Evolutionary conservation across 2,797 vertebrate species (phyloP), one percentile per base, ranked within the genome.

Genomic region (Steatocranus sp.): DNA sequence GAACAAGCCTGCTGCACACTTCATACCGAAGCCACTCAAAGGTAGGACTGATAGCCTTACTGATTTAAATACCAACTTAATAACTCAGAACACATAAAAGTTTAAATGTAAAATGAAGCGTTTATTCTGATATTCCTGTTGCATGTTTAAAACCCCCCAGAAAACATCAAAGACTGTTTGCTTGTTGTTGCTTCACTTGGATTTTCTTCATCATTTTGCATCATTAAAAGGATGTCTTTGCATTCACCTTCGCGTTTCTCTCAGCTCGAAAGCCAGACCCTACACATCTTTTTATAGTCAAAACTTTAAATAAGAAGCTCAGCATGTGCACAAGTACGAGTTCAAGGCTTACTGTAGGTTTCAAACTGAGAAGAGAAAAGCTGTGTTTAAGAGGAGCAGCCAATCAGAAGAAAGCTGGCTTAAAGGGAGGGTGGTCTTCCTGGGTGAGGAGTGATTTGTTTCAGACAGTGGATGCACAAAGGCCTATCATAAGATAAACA

Each of bases 11-110:
- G 97, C 98, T 17, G 98, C 98, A 89, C 98, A 99, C 93, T 99
- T 99, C 93, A 97, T 99, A 90, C 98, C 98, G 81, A 99, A 99
- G 97, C 98, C 98, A 50, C 97, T 99, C 83, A 99, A 99, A 98
- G 98, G 98, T 99, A 95, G 89, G 88, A 75, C 70, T 8, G 49
- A 15, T 3, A 32, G 32, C 10, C 41, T 18, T 48, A 48, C 0
- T 30, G 25, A 70, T 2, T 63, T 63, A 38, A 20, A 38, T 63
- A 63, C 58, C 11, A 2, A 63, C 32, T 14, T 38, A 63, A 36
- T 63, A 63, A 63, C 34, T 63, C n/a, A 14, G 66, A 73, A 48
- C 15, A 4, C 4, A 0, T 73, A 3, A 73, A 73, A 8, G 68
- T n/a, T 73, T 18, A 17, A 43, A 15, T 25, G 58, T 41, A 66